A percentile compares a stretch with the other conserved stretches of the same genome.
Conservation (phyloP, 2,888 invertebrate genomes). For the Nebria salina region DNA sequence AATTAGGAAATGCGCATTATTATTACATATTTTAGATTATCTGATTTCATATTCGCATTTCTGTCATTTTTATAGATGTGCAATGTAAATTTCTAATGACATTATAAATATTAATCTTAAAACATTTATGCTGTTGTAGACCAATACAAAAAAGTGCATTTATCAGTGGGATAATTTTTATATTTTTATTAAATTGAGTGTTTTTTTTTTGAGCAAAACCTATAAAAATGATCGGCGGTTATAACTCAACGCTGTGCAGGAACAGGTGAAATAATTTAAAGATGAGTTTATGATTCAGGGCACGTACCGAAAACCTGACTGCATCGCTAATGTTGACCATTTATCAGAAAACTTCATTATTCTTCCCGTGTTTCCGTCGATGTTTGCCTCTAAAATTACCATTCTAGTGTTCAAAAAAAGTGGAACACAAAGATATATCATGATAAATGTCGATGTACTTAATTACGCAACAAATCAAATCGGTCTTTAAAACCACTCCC, state of each 20-base stretch:
- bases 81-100: too few relatives aligned
- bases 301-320: slow-evolving; percentile 44
- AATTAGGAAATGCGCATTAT: too few relatives aligned
- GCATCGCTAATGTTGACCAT: slow-evolving; percentile 46
- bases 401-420: slow-evolving; percentile 22
- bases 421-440: slow-evolving; percentile 23
- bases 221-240: slow-evolving; percentile 36
- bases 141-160: neutral
- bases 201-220: slow-evolving; percentile 19
- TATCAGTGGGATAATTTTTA: neutral
- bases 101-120: too few relatives aligned
- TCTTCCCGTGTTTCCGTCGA: slow-evolving; percentile 43
- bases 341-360: slow-evolving; percentile 47
- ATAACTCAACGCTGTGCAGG: slow-evolving; percentile 37
- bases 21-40: too few relatives aligned
- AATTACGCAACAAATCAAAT: slow-evolving; percentile 43
- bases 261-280: slow-evolving; percentile 45
- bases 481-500: slow-evolving; percentile 18
- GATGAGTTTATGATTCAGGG: slow-evolving; percentile 40
- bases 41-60: too few relatives aligned
- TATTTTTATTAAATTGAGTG: slow-evolving; percentile 35
- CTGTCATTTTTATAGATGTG: too few relatives aligned
- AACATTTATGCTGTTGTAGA: neutral
- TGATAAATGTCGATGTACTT: slow-evolving; percentile 39
- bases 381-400: slow-evolving; percentile 41